Base-by-base conservation (phyloP, 2,113 vertebrate genomes). In the Copsychus sechellarum region DNA sequence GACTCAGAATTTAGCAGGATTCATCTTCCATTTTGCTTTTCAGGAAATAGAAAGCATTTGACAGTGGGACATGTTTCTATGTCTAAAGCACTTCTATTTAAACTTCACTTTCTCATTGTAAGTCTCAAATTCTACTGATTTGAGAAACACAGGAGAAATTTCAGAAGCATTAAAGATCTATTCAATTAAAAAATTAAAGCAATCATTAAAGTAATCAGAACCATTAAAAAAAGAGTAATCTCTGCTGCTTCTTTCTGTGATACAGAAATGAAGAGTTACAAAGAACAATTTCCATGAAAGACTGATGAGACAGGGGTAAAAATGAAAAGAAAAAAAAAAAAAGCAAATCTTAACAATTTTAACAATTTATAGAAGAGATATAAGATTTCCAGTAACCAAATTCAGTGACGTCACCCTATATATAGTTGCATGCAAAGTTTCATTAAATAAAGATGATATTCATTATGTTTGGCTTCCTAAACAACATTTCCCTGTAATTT, bases 91-190 rank as follows among this genome's bases (percentile, higher is more conserved):
- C 48, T 80, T 72, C 42, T 85, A 69, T 95, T 90, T 76, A 83
- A 86, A 65, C 22, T 69, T 91, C 74, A 62, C 61, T 73, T 80
- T 96, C 84, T 91, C 81, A 93, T 78, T 78, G 86, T 74, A 48
- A 74, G 58, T 78, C 51, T 90, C 78, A 82, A 77, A 92, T 91
- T 95, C 85, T 90, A 65, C 76, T 97, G 73, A 96, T 95, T 86
- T 96, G 57, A 94, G 73, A 95, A 66, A 94, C 33, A 65, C 80
- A 78, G 81, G 67, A 95, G 53, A 97, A 96, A 96, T 62, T 80
- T n/a, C 58, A 67, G 57, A 81, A 91, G 26, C 25, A 60, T 81
- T 97, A 93, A 96, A 94, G 36, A 95, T 58, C 31, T 95, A 45
- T 64, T 94, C 90, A 31, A 51, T 51, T 28, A 10, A 51, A 50